phyloP scores from a whole-genome alignment of 2,797 vertebrate species.

The Parotocinclus haroldoi region DNA sequence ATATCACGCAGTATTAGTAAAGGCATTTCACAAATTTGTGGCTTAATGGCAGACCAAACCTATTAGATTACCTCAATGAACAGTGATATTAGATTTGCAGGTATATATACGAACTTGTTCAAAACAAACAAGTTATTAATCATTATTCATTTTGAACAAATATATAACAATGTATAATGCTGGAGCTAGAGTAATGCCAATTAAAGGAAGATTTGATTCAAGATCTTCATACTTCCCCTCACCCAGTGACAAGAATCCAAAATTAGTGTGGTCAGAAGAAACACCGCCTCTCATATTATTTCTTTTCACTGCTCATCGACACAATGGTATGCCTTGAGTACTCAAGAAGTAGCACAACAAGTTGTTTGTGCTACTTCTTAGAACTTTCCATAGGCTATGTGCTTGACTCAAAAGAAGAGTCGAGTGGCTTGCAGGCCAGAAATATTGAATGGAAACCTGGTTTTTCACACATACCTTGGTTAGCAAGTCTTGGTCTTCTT shows the following conservation, averaged over 20 bases:
- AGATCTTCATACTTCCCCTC: not conserved
- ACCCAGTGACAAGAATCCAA: not conserved
- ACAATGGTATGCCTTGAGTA: not conserved
- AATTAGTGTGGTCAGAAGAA: not conserved
- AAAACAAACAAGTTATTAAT: no score
- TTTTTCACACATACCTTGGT: slow-evolving; percentile 63
- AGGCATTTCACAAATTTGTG: no score
- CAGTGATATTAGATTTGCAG: no score
- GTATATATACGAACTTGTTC: no score
- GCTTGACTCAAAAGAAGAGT: slow-evolving; percentile 63
- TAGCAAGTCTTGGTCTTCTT: slow-evolving; percentile 54
- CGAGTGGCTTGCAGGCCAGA: slow-evolving; percentile 39
- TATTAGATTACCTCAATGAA: no score
- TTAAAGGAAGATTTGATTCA: not conserved
- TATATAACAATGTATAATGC: no score
- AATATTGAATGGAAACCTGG: slow-evolving; percentile 62
- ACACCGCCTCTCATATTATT: not conserved
- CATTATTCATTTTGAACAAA: no score
- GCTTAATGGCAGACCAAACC: no score
- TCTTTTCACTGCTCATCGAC: slow-evolving; percentile 11
- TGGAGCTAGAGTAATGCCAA: no score
- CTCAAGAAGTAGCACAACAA: slow-evolving; percentile 36
- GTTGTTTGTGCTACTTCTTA: slow-evolving; percentile 36
- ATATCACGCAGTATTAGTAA: no score
- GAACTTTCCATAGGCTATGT: slow-evolving; percentile 66